A percentile compares a stretch with the other conserved stretches of the same genome.
These are phyloP conservation scores for Ptilonorhynchus violaceus DNA, from an alignment of 2,113 vertebrate genomes.

Conservation along the genomic window DNA sequence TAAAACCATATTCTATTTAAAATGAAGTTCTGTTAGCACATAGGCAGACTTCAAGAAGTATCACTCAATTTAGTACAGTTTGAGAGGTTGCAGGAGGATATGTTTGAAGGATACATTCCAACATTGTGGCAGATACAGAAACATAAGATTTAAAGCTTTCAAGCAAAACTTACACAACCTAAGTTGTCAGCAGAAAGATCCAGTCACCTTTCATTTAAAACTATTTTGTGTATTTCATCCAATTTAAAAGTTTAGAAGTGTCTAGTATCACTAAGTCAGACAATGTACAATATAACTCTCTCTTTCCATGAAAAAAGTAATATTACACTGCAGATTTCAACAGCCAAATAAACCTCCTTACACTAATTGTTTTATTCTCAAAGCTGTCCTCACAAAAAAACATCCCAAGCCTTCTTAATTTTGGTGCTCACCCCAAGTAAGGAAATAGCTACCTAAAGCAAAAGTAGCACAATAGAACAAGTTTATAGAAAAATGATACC, in stretches of 20 bases:
- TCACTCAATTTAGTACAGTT: conserved; percentile 83
- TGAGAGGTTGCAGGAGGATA: conserved; percentile 79
- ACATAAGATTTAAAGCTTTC: conserved; percentile 83
- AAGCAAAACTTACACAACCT: conserved; percentile 80
- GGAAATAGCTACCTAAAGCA: not conserved
- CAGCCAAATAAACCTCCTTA: conserved; percentile 38
- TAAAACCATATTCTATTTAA: conserved; percentile 89
- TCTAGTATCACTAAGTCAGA: conserved; percentile 41
- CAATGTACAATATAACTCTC: conserved; percentile 19
- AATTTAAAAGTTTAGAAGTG: conserved; percentile 61
- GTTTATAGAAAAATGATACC: not conserved
- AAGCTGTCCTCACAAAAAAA: conserved; percentile 9
- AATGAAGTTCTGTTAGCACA: conserved; percentile 87
- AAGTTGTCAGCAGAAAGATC: conserved; percentile 83
- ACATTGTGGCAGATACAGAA: conserved; percentile 83
- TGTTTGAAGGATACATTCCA: conserved; percentile 85
- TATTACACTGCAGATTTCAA: not conserved
- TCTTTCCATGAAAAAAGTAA: conserved; percentile 37
- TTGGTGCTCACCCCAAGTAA: conserved; percentile 12
- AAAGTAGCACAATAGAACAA: conserved; percentile 23
- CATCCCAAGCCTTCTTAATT: conserved; percentile 10
- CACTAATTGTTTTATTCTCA: conserved; percentile 11
- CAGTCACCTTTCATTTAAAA: conserved; percentile 61
- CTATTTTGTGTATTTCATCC: conserved; percentile 61
- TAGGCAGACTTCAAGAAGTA: conserved; percentile 85